These are phyloP conservation scores for Clangula hyemalis DNA, from an alignment of 2,797 vertebrate species.

Conservation along the genomic window DNA sequence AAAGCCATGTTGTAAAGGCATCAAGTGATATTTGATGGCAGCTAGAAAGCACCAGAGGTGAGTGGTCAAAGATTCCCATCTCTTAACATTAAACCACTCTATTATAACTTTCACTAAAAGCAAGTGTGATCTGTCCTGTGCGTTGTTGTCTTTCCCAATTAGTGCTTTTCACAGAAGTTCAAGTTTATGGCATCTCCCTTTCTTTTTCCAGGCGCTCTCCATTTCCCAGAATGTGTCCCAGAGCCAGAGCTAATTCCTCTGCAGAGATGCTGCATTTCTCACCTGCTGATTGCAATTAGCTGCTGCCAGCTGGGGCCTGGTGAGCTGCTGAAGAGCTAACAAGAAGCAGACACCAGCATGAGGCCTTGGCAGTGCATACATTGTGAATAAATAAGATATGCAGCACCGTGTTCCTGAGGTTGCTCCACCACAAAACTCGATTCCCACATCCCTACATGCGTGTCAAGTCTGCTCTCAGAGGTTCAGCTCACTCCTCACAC, in stretches of 20 bases:
- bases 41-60: background rate
- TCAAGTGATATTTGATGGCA: background rate
- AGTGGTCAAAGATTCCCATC: background rate
- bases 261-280: slow-evolving; percentile 72
- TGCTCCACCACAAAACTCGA: background rate
- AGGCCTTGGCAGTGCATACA: background rate
- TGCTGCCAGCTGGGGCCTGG: slow-evolving; percentile 68
- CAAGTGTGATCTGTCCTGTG: slow-evolving; percentile 23
- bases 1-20: background rate
- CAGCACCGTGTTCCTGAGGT: background rate
- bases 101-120: slow-evolving; percentile 51
- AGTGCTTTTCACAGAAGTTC: slow-evolving; percentile 56
- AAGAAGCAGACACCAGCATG: slow-evolving; percentile 57
- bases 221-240: slow-evolving; percentile 57
- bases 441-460: background rate
- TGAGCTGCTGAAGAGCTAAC: slow-evolving; percentile 74
- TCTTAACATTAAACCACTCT: slow-evolving; percentile 45
- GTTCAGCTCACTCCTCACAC: background rate
- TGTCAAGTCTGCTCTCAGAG: background rate
- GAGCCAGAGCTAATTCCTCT: slow-evolving; percentile 61
- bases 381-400: slow-evolving; percentile 59
- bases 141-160: slow-evolving; percentile 52
- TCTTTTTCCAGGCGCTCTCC: slow-evolving; percentile 20
- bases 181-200: slow-evolving; percentile 58
- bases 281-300: slow-evolving; percentile 79